These are phyloP conservation scores for Creontiades dilutus DNA, from an alignment of 2,888 invertebrate species.

Conservation along the genomic window DNA sequence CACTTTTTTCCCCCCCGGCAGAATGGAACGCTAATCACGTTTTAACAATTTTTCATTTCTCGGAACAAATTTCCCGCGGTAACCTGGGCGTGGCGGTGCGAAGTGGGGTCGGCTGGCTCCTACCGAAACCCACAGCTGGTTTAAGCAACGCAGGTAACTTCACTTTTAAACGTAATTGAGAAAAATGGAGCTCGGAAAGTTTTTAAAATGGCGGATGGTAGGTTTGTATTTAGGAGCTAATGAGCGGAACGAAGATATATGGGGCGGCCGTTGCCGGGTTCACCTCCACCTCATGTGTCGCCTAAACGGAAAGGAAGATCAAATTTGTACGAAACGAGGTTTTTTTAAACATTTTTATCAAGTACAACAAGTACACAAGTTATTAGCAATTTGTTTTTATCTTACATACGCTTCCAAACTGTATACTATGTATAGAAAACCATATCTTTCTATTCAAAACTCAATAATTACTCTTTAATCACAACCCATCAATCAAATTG, in stretches of 20 bases:
- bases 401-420: too few relatives aligned
- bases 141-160: conserved; percentile 27
- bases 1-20: too few relatives aligned
- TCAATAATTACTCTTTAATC: too few relatives aligned
- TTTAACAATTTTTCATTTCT: conserved; percentile 23
- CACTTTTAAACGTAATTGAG: conserved; percentile 56
- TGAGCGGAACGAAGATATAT: conserved; percentile 68
- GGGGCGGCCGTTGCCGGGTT: neutral
- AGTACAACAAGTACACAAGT: too few relatives aligned
- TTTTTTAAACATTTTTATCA: too few relatives aligned
- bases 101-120: neutral
- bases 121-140: neutral
- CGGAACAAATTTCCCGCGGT: neutral
- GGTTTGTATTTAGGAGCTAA: conserved; percentile 55
- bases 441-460: too few relatives aligned
- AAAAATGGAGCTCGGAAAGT: conserved; percentile 48
- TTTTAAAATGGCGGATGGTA: conserved; percentile 63
- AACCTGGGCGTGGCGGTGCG: neutral
- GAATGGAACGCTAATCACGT: neutral
- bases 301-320: too few relatives aligned
- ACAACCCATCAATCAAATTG: too few relatives aligned
- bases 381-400: too few relatives aligned
- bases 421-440: too few relatives aligned
- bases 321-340: too few relatives aligned
- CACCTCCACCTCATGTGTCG: neutral